These are phyloP conservation scores for Thalpophila matura DNA, from an alignment of 2,888 invertebrate genomes.

Conservation along the genomic window DNA sequence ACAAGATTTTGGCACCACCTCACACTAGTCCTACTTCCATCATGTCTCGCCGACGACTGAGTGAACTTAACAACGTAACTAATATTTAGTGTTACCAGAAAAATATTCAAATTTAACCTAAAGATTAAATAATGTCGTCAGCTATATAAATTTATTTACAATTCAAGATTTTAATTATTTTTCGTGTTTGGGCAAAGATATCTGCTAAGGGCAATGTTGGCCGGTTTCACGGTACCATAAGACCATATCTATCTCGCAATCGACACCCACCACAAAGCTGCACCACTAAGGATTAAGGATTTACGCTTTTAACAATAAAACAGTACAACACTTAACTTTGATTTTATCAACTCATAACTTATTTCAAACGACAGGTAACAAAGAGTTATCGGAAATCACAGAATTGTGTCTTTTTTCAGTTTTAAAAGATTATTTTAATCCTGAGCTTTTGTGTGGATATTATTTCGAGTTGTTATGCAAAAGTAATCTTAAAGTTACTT, in stretches of 20 bases:
- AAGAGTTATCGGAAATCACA: conserved; percentile 52
- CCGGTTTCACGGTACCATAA: conserved; percentile 11
- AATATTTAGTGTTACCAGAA: too few species aligned
- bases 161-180: too few species aligned
- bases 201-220: too few species aligned
- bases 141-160: too few species aligned
- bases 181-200: too few species aligned
- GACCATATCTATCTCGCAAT: conserved; percentile 66
- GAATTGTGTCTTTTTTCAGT: conserved; percentile 35
- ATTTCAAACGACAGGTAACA: conserved; percentile 56
- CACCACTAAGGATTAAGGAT: conserved; percentile 64
- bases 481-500: neutral
- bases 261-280: conserved; percentile 63
- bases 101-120: too few species aligned
- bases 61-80: too few species aligned
- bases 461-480: conserved; percentile 38
- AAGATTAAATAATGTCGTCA: too few species aligned
- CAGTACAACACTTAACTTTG: conserved; percentile 43
- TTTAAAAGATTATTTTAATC: conserved; percentile 28
- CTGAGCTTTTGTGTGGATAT: conserved; percentile 25
- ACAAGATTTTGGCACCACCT: too few species aligned
- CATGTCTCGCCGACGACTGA: too few species aligned
- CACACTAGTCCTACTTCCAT: too few species aligned
- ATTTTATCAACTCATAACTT: conserved; percentile 55
- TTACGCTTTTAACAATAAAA: conserved; percentile 67